Conservation (phyloP, 2,888 invertebrate species). For the Druceiella hillmani region DNA sequence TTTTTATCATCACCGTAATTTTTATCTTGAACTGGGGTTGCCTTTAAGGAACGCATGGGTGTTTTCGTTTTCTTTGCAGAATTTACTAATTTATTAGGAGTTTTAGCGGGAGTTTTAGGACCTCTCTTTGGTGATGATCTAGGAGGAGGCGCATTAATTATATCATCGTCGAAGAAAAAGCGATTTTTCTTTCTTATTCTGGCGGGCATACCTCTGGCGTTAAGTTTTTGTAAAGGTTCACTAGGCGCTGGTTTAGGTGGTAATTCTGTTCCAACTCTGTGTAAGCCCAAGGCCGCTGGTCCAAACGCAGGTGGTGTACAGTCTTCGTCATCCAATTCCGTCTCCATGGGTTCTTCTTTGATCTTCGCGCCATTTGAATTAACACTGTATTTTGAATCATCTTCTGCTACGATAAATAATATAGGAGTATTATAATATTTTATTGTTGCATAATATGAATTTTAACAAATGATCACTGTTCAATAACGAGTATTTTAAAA, state of each 20-base stretch:
- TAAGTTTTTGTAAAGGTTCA: conserved; percentile 74
- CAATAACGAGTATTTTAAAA: no score
- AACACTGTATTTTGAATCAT: no score
- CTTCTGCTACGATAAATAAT: conserved; percentile 6
- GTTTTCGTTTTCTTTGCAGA: conserved; percentile 49
- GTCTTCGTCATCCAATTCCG: conserved; percentile 61
- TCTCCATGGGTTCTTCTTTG: conserved; percentile 57
- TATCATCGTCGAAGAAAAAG: conserved; percentile 85
- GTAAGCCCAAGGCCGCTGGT: conserved; percentile 74
- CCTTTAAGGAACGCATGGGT: conserved; percentile 49
- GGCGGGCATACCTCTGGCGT: conserved; percentile 85
- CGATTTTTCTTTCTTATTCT: conserved; percentile 85
- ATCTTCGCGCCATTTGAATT: conserved; percentile 31
- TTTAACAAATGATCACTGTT: background rate
- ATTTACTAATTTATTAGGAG: conserved; percentile 31
- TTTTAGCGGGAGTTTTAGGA: conserved; percentile 50
- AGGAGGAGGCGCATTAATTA: conserved; percentile 75
- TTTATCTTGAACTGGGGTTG: conserved; percentile 31
- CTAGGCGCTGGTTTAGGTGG: conserved; percentile 66
- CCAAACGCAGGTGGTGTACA: conserved; percentile 68
- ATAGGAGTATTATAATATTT: no score
- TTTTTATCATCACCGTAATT: conserved; percentile 40
- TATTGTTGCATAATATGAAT: conserved; percentile 10
- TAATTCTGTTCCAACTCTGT: conserved; percentile 71
- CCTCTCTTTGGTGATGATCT: conserved; percentile 65